Base-by-base conservation (phyloP, 2,113 vertebrate genomes). In the Merops nubicus region DNA sequence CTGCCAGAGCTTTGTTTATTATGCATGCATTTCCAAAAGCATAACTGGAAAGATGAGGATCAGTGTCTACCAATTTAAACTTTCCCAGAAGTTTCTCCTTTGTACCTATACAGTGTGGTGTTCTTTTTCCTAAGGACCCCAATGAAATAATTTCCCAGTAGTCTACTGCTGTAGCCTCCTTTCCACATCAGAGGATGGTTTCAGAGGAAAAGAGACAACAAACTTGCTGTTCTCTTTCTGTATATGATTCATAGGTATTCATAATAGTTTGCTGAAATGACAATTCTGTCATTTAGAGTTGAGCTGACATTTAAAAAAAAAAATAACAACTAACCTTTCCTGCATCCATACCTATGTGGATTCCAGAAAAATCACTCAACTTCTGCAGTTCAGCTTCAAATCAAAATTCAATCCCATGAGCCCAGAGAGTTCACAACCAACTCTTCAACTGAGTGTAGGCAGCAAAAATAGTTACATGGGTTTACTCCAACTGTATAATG, bases 221-320 rank as follows among this genome's bases (percentile, higher is more conserved):
- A 80, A 59, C 6, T 38, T 94, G 4, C 17, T 56, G 6, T 38
- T 86, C 11, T 31, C 23, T 68, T 92, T 83, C 82, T 65, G 29
- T 10, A 33, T 63, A 18, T 51, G 19, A 72, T 62, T 84, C 26
- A 54, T 29, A 12, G 5, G 25, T 31, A 45, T 88, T 87, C 90
- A 43, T 64, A 79, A 69, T 51, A 38, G 25, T 64, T 86, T 94
- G 50, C 54, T 90, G 91, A 88, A 96, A 93, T 75, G 15, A 59
- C 69, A 95, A 78, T 81, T 67, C 65, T 88, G 68, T 76, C 85
- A 47, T 95, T 94, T 70, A 91, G 33, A 91, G 87, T 22, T 86
- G 63, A 82, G 26, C 29, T 96, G 91, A 95, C 70, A 80, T 95
- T 95, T 72, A 29, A 79, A 79, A 25, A 77, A 29, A 79, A 79